phyloP scores from a whole-genome alignment of 1,140 invertebrate genomes.

The Caerostris darwini region DNA sequence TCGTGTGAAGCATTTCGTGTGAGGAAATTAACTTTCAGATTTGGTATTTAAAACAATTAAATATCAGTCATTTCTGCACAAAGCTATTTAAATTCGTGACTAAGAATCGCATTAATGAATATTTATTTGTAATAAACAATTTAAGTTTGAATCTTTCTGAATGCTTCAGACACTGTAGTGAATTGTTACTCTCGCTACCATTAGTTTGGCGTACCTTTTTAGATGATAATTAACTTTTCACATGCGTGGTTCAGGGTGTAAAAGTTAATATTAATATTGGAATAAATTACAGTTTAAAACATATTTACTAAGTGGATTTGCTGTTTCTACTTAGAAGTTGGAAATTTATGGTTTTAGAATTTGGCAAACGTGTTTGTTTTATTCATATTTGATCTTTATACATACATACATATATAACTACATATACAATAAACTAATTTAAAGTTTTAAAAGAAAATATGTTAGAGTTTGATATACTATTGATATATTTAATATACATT shows the following conservation, averaged over 20 bases:
- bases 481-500: no score
- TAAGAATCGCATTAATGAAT: constrained; percentile 26
- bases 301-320: background rate
- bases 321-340: no score
- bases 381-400: no score
- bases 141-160: background rate
- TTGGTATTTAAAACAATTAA: constrained; percentile 50
- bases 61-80: background rate
- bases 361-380: no score
- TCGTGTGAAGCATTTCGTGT: constrained; percentile 24
- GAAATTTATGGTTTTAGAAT: no score
- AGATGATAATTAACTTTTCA: background rate
- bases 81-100: constrained; percentile 4
- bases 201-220: background rate
- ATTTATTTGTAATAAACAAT: constrained; percentile 41
- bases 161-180: background rate
- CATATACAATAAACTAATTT: no score
- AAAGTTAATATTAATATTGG: background rate
- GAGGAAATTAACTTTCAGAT: constrained; percentile 26
- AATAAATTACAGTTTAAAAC: background rate
- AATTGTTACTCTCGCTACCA: background rate
- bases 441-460: no score
- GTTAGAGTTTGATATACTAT: no score
- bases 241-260: background rate
- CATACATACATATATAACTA: no score